Percentiles rank a stretch among this genome's conserved stretches.
phyloP scores from a whole-genome alignment of 1,140 invertebrate genomes.

The Listronotus oregonensis region DNA sequence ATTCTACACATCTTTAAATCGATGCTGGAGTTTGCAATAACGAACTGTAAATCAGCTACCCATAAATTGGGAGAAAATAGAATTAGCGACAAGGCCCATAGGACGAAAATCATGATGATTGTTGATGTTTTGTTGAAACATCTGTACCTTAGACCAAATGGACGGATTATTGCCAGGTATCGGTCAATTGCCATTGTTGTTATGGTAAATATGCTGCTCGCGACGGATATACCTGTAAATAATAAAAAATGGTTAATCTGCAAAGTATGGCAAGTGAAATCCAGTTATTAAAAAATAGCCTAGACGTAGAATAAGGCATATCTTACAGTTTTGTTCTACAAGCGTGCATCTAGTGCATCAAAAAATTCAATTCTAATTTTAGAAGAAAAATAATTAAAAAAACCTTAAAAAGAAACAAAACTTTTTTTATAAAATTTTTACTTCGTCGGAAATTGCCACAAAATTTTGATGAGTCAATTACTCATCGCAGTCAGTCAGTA shows the following conservation, averaged over 20 bases:
- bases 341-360: no score
- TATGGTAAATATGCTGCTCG: slow-evolving; percentile 78
- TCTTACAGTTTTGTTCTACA: no score
- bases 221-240: slow-evolving; percentile 72
- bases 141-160: slow-evolving; percentile 65
- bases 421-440: no score
- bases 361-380: no score
- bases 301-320: no score
- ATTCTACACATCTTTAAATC: slow-evolving; percentile 61
- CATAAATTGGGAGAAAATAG: slow-evolving; percentile 66
- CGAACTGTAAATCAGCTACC: slow-evolving; percentile 19
- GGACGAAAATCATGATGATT: slow-evolving; percentile 62
- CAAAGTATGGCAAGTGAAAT: no score
- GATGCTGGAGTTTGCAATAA: slow-evolving; percentile 11
- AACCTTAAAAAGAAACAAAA: no score
- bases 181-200: slow-evolving; percentile 78
- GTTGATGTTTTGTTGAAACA: slow-evolving; percentile 70
- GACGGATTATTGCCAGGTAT: slow-evolving; percentile 75
- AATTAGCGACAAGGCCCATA: slow-evolving; percentile 69
- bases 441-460: no score
- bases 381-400: no score
- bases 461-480: no score
- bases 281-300: no score
- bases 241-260: slow-evolving; percentile 12
- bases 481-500: no score